A percentile compares a stretch with the other conserved stretches of the same genome.
Conservation (phyloP, 2,113 vertebrate genomes). For the Spilogale gracilis region DNA sequence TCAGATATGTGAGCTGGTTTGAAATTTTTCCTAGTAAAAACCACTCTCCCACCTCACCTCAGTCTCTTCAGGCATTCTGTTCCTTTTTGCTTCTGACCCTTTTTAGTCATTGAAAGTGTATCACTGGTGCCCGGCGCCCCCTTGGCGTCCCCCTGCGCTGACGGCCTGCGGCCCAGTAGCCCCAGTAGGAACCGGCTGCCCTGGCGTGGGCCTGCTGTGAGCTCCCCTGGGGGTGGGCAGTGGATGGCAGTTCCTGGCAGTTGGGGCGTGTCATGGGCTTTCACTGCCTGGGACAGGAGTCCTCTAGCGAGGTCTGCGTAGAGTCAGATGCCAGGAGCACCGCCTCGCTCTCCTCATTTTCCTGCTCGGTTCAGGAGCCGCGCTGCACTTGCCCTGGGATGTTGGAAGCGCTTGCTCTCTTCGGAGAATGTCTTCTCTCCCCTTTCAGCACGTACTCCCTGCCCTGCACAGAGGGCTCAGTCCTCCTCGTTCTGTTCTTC, state of each 20-base stretch:
- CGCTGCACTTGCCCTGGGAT: not conserved
- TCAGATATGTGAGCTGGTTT: not conserved
- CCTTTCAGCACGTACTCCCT: not conserved
- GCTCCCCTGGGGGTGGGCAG: not conserved
- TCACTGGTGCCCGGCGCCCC: no score
- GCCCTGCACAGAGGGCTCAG: not conserved
- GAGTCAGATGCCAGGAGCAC: not conserved
- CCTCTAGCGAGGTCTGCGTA: not conserved
- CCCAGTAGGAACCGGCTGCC: not conserved
- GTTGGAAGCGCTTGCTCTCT: not conserved
- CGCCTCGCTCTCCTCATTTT: not conserved
- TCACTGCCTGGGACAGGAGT: not conserved
- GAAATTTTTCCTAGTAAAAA: not conserved
- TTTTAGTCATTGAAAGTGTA: not conserved
- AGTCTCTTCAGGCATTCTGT: not conserved
- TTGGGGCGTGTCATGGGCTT: not conserved
- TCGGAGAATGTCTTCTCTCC: not conserved
- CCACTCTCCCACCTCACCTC: no score
- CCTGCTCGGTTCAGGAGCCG: not conserved
- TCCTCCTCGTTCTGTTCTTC: not conserved
- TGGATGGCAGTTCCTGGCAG: not conserved
- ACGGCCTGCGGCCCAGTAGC: not conserved
- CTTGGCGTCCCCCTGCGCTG: not conserved
- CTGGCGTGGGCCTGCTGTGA: not conserved
- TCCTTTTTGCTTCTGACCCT: not conserved